Percentiles rank a stretch among this genome's conserved stretches.
These are phyloP conservation scores for Nannoperca obscura DNA, from an alignment of 2,797 vertebrate genomes.

Conservation along the genomic window DNA sequence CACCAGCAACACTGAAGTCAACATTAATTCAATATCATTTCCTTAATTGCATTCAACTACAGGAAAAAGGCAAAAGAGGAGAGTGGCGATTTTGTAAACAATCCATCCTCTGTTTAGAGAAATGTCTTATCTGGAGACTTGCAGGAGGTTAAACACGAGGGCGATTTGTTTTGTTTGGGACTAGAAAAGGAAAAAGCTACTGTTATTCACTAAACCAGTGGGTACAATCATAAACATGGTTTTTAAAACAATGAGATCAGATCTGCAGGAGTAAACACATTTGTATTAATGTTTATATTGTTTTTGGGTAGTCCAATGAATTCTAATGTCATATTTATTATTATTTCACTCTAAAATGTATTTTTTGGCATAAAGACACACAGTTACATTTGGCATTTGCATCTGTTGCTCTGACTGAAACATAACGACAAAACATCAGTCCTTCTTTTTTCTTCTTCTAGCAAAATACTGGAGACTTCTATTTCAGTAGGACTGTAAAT, in stretches of 20 bases:
- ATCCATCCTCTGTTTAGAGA: slow-evolving; percentile 58
- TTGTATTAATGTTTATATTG: background rate
- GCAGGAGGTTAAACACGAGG: slow-evolving; percentile 39
- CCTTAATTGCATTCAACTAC: slow-evolving; percentile 60
- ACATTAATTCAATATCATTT: slow-evolving; percentile 52
- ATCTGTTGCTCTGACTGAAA: background rate
- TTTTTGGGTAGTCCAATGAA: background rate
- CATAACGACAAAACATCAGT: background rate
- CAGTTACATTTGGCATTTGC: background rate
- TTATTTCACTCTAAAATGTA: background rate
- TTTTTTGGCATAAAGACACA: background rate
- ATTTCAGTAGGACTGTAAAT: background rate
- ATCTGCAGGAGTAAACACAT: background rate
- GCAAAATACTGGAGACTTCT: background rate
- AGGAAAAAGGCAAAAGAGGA: slow-evolving; percentile 32
- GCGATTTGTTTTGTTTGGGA: slow-evolving; percentile 28
- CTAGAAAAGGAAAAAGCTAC: slow-evolving; percentile 6
- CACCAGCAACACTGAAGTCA: slow-evolving; percentile 26
- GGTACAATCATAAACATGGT: background rate
- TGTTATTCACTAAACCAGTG: background rate
- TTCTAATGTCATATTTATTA: background rate
- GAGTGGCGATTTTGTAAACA: slow-evolving; percentile 51
- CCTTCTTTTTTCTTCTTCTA: background rate
- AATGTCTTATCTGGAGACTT: slow-evolving; percentile 49
- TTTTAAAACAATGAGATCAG: slow-evolving; percentile 14